Conservation (phyloP, 2,797 vertebrate genomes). For the Spinus pinus region DNA sequence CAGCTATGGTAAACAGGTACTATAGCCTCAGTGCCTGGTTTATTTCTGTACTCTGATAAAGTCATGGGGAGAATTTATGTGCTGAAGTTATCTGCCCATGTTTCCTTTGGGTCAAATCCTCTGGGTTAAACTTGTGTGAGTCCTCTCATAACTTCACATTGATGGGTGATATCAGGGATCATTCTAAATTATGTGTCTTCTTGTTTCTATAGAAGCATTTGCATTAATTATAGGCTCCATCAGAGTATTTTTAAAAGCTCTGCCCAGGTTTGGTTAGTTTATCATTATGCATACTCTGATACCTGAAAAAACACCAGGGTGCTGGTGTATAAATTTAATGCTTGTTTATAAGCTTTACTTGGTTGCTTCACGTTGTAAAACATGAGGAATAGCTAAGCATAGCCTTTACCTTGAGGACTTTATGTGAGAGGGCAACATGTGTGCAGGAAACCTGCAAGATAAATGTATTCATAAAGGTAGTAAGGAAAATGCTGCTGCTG, state of each 20-base stretch:
- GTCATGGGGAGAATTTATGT: background rate
- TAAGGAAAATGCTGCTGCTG: background rate
- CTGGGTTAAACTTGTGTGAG: fast-evolving
- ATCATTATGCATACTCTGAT: background rate
- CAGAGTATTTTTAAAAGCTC: background rate
- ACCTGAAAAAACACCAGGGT: background rate
- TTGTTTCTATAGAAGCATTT: background rate
- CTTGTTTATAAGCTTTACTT: background rate
- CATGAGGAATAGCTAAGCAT: background rate
- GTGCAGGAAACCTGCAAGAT: background rate
- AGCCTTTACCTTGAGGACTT: background rate
- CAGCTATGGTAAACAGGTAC: background rate
- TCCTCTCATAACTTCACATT: background rate
- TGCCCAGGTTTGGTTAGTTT: background rate
- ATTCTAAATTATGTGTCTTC: background rate
- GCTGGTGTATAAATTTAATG: background rate
- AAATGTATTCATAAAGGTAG: background rate
- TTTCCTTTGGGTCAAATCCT: background rate
- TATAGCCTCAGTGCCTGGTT: background rate
- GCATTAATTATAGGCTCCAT: background rate
- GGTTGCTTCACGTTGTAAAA: background rate
- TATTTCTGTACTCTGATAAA: background rate
- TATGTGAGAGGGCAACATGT: background rate
- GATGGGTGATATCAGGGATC: background rate
- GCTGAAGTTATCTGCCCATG: background rate